Conservation (phyloP, 2,888 invertebrate genomes). For the Tenthredo amoena region DNA sequence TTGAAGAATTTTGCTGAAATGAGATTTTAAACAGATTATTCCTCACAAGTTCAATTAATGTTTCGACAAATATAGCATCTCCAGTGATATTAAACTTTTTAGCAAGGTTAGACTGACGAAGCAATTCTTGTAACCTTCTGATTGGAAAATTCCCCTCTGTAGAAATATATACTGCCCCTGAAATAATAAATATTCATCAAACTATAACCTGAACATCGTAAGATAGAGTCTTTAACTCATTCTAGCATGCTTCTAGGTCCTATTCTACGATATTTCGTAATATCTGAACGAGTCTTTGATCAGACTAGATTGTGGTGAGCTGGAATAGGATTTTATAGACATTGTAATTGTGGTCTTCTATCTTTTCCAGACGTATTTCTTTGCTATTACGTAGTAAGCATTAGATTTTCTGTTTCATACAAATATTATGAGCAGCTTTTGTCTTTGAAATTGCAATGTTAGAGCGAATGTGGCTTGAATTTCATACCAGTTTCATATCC, state of each 20-base stretch:
- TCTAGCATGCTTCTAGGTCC: neutral
- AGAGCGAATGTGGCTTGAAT: constrained; percentile 20
- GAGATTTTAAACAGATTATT: constrained; percentile 41
- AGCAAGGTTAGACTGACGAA: constrained; percentile 72
- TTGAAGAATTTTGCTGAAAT: constrained; percentile 21
- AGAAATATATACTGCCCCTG: constrained; percentile 85
- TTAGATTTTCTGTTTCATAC: too few relatives aligned
- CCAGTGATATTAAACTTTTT: constrained; percentile 74
- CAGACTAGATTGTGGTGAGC: neutral
- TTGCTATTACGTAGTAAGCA: neutral
- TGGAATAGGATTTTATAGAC: neutral
- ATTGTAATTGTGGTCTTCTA: too few relatives aligned
- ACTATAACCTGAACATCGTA: neutral
- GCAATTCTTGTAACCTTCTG: constrained; percentile 82
- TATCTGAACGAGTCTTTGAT: neutral
- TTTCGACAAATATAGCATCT: constrained; percentile 84
- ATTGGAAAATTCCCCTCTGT: constrained; percentile 90
- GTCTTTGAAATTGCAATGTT: neutral
- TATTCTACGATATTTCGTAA: neutral
- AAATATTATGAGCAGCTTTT: neutral
- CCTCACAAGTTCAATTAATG: constrained; percentile 79
- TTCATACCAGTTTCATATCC: constrained; percentile 80
- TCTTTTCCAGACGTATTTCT: too few relatives aligned
- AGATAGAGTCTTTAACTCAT: neutral
- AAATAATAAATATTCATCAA: constrained; percentile 56